Evolutionary conservation across 35 echinoderm and acorn worm species (phyloP), one percentile per base, ranked within the genome.

Genomic region (Heliocidaris erythrogramma): DNA sequence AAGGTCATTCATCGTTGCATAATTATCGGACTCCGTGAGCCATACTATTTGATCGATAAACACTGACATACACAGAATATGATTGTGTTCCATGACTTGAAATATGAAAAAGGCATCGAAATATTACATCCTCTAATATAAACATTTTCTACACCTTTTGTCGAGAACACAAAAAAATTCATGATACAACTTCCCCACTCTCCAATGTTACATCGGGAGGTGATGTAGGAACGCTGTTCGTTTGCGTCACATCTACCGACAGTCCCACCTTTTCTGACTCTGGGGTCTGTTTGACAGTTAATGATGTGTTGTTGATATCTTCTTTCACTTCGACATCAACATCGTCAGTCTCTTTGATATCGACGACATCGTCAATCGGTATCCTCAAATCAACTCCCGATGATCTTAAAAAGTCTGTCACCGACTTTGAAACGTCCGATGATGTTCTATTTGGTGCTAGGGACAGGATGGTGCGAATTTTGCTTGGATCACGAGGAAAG

Each of bases 401-500:
- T 21, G 65, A 78, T 78, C 65, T 78, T 78, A 78, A 78, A 48
- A 89, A 32, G 87, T 89, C 87, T 48, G 87, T 32, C 18, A 48
- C 47, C 87, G 87, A 32, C 29, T 47, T 89, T 32, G 87, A 47
- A 27, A 78, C 65, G 11, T 89, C 87, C 87, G 87, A 89, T 48
- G 87, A 89, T 27, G 87, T 89, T 48, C 87, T 32, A 30, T 89
- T 89, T 27, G 87, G 87, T 42, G 87, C 31, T n/a, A 78, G 65
- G 7, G 91, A 92, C 2, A 92, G 31, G 29, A 49, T 59, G 91
- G 91, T 92, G 48, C 91, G 91, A 18, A 92, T 92, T 59, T 92
- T 92, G 91, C 91, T 92, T 13, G 91, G 91, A 48, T 92, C 91
- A 5, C 91, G 91, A 59, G 91, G 91, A 30, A 92, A 50, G 9